These are phyloP conservation scores for western clawed frog (Xenopus tropicalis) DNA, from an alignment of 2,113 vertebrate genomes.

Conservation along the genomic window DNA sequence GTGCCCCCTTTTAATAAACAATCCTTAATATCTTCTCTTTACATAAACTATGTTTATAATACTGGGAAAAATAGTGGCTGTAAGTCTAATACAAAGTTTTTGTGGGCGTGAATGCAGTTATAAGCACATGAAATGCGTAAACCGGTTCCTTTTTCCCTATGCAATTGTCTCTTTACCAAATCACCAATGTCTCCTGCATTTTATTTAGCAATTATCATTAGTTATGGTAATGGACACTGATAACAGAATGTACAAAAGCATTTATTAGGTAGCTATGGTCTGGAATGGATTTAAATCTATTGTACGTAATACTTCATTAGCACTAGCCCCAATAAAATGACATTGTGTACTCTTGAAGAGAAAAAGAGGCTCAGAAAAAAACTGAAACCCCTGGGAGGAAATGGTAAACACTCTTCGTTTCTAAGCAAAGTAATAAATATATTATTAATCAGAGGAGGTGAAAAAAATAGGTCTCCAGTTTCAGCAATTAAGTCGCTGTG, in stretches of 20 bases:
- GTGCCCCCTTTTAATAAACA: too few species aligned
- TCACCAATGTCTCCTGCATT: not conserved
- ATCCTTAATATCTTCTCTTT: too few species aligned
- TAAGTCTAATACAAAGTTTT: too few species aligned
- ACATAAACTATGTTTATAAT: too few species aligned
- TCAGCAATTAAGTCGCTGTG: conserved; percentile 39
- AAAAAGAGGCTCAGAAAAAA: not conserved
- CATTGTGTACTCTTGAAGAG: conserved; percentile 7
- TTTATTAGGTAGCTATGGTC: not conserved
- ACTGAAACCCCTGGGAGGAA: conserved; percentile 18
- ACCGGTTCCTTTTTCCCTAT: not conserved
- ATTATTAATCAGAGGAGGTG: conserved; percentile 38
- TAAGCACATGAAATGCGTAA: not conserved
- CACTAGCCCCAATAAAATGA: not conserved
- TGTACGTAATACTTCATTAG: conserved; percentile 10
- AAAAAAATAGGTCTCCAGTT: conserved; percentile 32
- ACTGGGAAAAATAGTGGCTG: too few species aligned
- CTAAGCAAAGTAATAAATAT: conserved; percentile 30
- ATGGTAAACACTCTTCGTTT: conserved; percentile 33
- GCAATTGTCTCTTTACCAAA: not conserved
- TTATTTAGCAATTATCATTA: not conserved
- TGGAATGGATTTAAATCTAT: conserved; percentile 13
- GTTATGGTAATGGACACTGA: not conserved
- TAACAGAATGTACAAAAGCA: not conserved
- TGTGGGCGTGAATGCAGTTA: not conserved